These are phyloP conservation scores for Nasonia oneida DNA, from an alignment of 2,888 invertebrate genomes.

Conservation along the genomic window DNA sequence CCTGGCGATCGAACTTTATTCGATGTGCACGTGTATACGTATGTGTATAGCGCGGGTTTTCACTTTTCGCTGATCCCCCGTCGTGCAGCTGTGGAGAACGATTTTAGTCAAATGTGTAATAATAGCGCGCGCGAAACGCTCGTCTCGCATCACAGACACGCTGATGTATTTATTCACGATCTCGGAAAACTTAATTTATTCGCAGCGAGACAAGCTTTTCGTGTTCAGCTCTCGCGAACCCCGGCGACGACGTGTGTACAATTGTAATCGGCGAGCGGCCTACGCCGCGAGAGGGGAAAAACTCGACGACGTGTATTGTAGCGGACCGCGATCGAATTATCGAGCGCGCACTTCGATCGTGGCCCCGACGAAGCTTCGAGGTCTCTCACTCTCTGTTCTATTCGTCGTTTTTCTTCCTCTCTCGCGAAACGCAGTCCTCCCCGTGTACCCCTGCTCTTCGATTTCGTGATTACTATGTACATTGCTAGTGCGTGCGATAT, in stretches of 20 bases:
- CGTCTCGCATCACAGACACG: not conserved
- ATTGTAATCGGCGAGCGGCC: not conserved
- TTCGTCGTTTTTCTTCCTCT: not conserved
- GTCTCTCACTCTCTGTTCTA: not conserved
- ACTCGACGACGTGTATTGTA: not conserved
- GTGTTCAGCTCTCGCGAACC: not conserved
- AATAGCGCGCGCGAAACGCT: not conserved
- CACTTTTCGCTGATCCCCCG: no score
- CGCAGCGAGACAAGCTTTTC: not conserved
- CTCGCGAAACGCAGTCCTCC: conserved; percentile 62
- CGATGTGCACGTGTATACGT: not conserved
- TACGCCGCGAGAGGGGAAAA: not conserved
- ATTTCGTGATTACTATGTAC: conserved; percentile 73
- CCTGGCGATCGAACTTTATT: not conserved
- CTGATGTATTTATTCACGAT: not conserved
- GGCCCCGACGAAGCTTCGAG: conserved; percentile 64
- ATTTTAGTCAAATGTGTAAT: conserved; percentile 2
- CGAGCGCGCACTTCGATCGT: conserved; percentile 71
- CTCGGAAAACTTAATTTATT: not conserved
- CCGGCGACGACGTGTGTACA: not conserved
- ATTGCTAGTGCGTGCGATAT: conserved; percentile 60
- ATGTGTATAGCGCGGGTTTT: not conserved
- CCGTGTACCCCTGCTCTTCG: conserved; percentile 66
- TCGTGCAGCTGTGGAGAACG: no score
- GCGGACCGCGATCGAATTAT: conserved; percentile 72